These are phyloP conservation scores for Bembecia ichneumoniformis DNA, from an alignment of 2,888 invertebrate species.

Conservation along the genomic window DNA sequence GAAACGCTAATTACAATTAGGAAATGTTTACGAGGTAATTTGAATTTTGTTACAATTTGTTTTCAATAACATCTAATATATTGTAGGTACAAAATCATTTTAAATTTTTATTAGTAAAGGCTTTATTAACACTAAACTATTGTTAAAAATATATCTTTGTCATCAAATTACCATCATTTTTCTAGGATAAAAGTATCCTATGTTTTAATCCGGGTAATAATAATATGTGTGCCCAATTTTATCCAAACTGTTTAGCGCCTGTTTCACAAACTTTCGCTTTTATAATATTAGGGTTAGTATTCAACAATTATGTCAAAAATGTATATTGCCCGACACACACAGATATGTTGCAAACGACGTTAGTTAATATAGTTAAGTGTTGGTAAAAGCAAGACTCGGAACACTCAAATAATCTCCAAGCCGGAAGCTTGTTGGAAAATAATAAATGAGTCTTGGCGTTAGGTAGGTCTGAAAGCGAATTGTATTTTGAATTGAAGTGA, in stretches of 20 bases:
- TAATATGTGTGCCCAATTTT: too few species aligned
- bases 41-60: background rate
- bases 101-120: too few species aligned
- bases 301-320: background rate
- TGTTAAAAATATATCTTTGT: too few species aligned
- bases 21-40: background rate
- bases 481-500: conserved; percentile 35
- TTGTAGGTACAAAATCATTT: too few species aligned
- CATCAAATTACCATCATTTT: too few species aligned
- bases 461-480: conserved; percentile 22
- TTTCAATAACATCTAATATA: too few species aligned
- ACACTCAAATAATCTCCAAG: background rate
- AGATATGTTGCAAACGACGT: background rate
- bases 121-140: too few species aligned
- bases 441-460: conserved; percentile 25
- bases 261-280: too few species aligned
- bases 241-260: too few species aligned
- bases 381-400: background rate
- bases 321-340: background rate
- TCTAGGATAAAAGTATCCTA: too few species aligned
- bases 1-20: background rate
- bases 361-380: background rate
- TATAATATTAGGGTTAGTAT: too few species aligned
- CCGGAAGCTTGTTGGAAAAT: conserved; percentile 9
- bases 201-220: too few species aligned